Conservation (phyloP, 2,888 invertebrate species). For the Quadriops clusia region DNA sequence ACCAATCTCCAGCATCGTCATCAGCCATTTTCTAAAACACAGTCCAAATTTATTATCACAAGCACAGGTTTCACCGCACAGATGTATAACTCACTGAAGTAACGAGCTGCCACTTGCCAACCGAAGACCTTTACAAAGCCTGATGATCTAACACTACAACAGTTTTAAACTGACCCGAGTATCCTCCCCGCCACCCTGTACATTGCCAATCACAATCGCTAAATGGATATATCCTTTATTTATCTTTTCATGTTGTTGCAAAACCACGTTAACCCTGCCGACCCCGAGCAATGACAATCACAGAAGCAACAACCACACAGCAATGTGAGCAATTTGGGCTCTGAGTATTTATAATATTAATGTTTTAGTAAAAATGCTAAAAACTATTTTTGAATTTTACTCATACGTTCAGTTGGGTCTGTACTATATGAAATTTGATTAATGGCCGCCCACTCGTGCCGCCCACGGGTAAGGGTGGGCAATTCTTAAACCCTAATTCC, state of each 20-base stretch:
- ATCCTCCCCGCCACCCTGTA: slow-evolving; percentile 26
- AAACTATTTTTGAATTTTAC: slow-evolving; percentile 15
- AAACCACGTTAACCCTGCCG: slow-evolving; percentile 18
- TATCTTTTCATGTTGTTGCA: slow-evolving; percentile 11
- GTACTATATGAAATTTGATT: slow-evolving; percentile 2
- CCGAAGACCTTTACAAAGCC: slow-evolving; percentile 22
- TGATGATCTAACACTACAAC: slow-evolving; percentile 27
- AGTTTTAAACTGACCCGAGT: slow-evolving; percentile 29
- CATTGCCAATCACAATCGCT: slow-evolving; percentile 29
- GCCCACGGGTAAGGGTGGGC: slow-evolving; percentile 10
- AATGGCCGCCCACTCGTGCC: neutral
- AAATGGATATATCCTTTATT: slow-evolving; percentile 18
- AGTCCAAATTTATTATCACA: slow-evolving; percentile 7
- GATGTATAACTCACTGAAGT: slow-evolving; percentile 13
- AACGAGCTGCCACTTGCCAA: slow-evolving; percentile 13
- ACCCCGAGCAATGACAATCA: slow-evolving; percentile 12
- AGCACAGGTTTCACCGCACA: slow-evolving; percentile 3
- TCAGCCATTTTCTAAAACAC: slow-evolving; percentile 18
- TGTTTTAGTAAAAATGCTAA: slow-evolving; percentile 10
- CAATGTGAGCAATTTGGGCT: too few species aligned
- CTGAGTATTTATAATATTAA: slow-evolving; percentile 13
- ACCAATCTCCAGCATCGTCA: slow-evolving; percentile 26
- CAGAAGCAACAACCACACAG: neutral
- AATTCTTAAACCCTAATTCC: slow-evolving; percentile 19
- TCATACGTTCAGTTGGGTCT: slow-evolving; percentile 7